These are phyloP conservation scores for Drosophila anomalipes DNA, from an alignment of 2,888 invertebrate species.

Conservation along the genomic window DNA sequence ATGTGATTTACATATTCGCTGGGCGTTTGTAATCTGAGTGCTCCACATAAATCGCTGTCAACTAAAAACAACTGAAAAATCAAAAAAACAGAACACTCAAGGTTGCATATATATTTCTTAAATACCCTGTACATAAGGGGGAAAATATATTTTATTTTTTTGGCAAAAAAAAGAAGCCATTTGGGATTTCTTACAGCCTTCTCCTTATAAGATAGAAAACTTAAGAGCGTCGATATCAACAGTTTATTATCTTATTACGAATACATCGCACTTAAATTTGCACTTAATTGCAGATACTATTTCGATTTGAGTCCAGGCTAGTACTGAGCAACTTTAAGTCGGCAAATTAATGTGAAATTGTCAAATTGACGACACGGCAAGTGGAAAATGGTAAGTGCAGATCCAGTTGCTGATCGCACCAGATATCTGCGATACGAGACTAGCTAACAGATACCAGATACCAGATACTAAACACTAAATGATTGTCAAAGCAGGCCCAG, in stretches of 20 bases:
- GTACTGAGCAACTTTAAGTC: background rate
- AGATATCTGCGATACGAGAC: background rate
- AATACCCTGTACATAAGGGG: background rate
- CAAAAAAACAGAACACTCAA: constrained; percentile 3
- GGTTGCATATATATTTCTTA: background rate
- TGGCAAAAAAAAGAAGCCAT: background rate
- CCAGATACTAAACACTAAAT: background rate
- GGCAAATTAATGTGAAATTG: constrained; percentile 38
- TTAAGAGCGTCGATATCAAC: background rate
- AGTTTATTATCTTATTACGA: background rate
- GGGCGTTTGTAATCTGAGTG: constrained; percentile 46
- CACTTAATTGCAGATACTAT: background rate
- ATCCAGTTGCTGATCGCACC: constrained; percentile 4
- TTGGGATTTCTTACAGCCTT: background rate
- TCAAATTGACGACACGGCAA: constrained; percentile 26
- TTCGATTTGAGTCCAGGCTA: background rate
- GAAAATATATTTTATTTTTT: background rate
- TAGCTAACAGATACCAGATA: constrained; percentile 12
- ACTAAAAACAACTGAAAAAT: constrained; percentile 1
- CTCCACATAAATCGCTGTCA: constrained; percentile 59
- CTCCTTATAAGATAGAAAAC: too few relatives aligned
- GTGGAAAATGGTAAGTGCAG: constrained; percentile 27
- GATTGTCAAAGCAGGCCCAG: background rate
- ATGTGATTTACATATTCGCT: constrained; percentile 55
- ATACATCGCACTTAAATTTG: background rate